These are phyloP conservation scores for Agapostemon virescens DNA, from an alignment of 2,888 invertebrate genomes.

Conservation along the genomic window DNA sequence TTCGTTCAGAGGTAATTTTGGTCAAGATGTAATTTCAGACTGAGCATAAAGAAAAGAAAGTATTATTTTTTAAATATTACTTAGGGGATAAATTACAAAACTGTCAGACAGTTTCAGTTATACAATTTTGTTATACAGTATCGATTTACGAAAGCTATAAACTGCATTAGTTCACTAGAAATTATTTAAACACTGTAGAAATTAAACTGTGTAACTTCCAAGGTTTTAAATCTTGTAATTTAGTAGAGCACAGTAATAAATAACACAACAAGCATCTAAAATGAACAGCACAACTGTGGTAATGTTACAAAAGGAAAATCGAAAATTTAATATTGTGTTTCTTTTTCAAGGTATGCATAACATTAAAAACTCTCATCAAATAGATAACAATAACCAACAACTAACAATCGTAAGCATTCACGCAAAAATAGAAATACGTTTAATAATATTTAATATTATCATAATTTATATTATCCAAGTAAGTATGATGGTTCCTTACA, in stretches of 20 bases:
- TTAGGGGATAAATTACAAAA: slow-evolving; percentile 33
- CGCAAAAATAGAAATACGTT: slow-evolving; percentile 78
- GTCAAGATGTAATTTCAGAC: slow-evolving; percentile 57
- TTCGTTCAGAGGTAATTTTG: slow-evolving; percentile 70
- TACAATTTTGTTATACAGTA: slow-evolving; percentile 4
- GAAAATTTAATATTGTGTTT: slow-evolving; percentile 68
- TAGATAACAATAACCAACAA: slow-evolving; percentile 80
- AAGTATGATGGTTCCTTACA: slow-evolving; percentile 73
- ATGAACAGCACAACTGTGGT: slow-evolving; percentile 63
- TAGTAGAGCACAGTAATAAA: slow-evolving; percentile 41
- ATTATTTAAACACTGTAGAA: slow-evolving; percentile 35
- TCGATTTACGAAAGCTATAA: slow-evolving; percentile 32
- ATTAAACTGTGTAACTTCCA: slow-evolving; percentile 28
- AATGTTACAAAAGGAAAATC: slow-evolving; percentile 62
- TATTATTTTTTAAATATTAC: slow-evolving; percentile 16
- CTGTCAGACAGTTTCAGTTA: slow-evolving; percentile 7
- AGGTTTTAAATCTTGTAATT: slow-evolving; percentile 42
- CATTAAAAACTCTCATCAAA: slow-evolving; percentile 79
- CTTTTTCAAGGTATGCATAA: slow-evolving; percentile 74
- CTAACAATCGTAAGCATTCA: slow-evolving; percentile 79
- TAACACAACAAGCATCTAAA: slow-evolving; percentile 58
- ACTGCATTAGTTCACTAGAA: slow-evolving; percentile 22
- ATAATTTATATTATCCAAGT: slow-evolving; percentile 73
- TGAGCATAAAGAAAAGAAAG: slow-evolving; percentile 47
- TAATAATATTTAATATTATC: slow-evolving; percentile 73